A percentile compares a stretch with the other conserved stretches of the same genome.
These are phyloP conservation scores for Enteromius thamalakanensis DNA, from an alignment of 2,797 vertebrate genomes.

Conservation along the genomic window DNA sequence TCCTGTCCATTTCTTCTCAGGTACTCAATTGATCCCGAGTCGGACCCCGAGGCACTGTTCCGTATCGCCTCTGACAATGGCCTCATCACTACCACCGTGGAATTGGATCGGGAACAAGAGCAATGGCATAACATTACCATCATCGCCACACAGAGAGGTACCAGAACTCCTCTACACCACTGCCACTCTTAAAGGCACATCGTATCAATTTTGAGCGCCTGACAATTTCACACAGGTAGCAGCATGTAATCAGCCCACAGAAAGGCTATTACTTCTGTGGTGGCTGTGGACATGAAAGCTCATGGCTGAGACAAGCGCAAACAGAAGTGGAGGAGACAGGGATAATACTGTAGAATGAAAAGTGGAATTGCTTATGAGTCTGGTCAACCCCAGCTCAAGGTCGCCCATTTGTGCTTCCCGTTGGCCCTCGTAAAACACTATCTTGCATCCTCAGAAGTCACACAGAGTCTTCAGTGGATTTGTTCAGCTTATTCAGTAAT, in stretches of 20 bases:
- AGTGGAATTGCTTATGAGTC: conserved; percentile 20
- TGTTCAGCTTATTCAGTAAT: conserved; percentile 13
- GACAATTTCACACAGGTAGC: conserved; percentile 35
- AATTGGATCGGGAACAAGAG: conserved; percentile 85
- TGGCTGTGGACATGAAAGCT: conserved; percentile 10
- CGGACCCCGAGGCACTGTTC: conserved; percentile 86
- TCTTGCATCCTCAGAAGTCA: conserved; percentile 15
- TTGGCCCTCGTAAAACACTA: conserved; percentile 15
- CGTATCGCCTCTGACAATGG: conserved; percentile 86
- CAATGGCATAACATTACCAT: conserved; percentile 90
- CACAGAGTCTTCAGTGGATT: not conserved
- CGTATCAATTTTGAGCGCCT: not conserved
- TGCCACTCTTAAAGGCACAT: conserved; percentile 21
- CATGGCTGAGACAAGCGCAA: not conserved
- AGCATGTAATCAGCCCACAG: conserved; percentile 5
- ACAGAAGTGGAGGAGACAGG: conserved; percentile 3
- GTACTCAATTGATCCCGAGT: conserved; percentile 88
- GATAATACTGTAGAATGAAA: conserved; percentile 13
- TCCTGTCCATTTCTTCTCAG: conserved; percentile 65
- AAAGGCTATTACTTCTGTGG: conserved; percentile 32
- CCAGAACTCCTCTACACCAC: conserved; percentile 27
- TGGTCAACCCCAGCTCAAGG: conserved; percentile 26
- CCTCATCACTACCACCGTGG: conserved; percentile 81
- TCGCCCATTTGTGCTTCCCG: not conserved
- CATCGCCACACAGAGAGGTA: conserved; percentile 88